Evolutionary conservation across 2,888 invertebrate species (phyloP), one percentile per base, ranked within the genome.

Genomic region (Chrysopilus asiliformis): DNA sequence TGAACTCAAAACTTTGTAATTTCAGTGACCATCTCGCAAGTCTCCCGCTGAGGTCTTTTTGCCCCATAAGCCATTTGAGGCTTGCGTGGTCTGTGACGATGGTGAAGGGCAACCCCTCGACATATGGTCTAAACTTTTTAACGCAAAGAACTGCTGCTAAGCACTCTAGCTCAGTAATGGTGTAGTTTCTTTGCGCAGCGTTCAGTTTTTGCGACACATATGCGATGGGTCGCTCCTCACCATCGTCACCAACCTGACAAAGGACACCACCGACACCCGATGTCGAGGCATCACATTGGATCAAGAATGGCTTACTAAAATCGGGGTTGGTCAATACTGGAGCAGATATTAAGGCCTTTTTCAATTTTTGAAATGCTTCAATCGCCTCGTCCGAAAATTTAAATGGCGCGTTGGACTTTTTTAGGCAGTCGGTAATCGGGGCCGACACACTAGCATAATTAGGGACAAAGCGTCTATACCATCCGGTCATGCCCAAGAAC

Each of bases 51-150:
- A n/a, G n/a, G n/a, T n/a, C n/a, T n/a, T n/a, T n/a, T n/a, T n/a
- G n/a, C n/a, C n/a, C n/a, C n/a, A n/a, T n/a, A n/a, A n/a, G n/a
- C n/a, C n/a, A n/a, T n/a, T n/a, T n/a, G n/a, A n/a, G n/a, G n/a
- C n/a, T n/a, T n/a, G n/a, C n/a, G n/a, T n/a, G n/a, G n/a, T n/a
- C n/a, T n/a, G n/a, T n/a, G n/a, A n/a, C n/a, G n/a, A n/a, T n/a
- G n/a, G n/a, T n/a, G n/a, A n/a, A n/a, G n/a, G n/a, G n/a, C n/a
- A n/a, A n/a, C n/a, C n/a, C n/a, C n/a, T n/a, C n/a, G n/a, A n/a
- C 18, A 39, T 44, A 51, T 19, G 42, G 38, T 25, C 49, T 30
- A 36, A 52, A 52, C 29, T 50, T 47, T 33, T 49, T 48, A 4
- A 53, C 34, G 2, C 41, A 35, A 29, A 48, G 48, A 4, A 53